Conservation (phyloP, 1,140 invertebrate species). For the Proctacanthus coquilletti region DNA sequence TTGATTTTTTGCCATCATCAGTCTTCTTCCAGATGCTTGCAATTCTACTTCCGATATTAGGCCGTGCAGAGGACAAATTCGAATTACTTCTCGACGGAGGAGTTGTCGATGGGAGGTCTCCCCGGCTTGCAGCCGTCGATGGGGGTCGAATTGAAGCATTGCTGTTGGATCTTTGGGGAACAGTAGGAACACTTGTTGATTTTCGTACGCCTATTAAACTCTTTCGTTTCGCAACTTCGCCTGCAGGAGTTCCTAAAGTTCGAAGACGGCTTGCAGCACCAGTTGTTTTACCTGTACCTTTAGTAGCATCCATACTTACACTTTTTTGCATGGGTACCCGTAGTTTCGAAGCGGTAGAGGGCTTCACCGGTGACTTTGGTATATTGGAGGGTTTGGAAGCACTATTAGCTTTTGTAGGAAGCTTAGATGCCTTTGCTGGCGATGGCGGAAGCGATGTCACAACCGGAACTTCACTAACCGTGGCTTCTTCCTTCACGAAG, state of each 20-base stretch:
- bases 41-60: constrained; percentile 70
- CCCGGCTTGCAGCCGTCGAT: constrained; percentile 16
- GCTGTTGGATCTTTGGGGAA: constrained; percentile 36
- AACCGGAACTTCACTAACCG: constrained; percentile 28
- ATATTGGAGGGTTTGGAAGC: constrained; percentile 14
- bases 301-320: background rate
- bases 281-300: background rate
- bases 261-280: background rate
- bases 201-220: constrained; percentile 9
- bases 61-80: constrained; percentile 29
- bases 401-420: constrained; percentile 18
- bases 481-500: constrained; percentile 67
- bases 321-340: constrained; percentile 4
- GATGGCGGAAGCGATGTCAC: constrained; percentile 29
- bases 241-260: background rate
- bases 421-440: constrained; percentile 27
- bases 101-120: constrained; percentile 38
- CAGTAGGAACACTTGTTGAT: constrained; percentile 25
- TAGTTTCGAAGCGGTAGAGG: background rate
- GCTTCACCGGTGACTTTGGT: background rate
- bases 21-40: constrained; percentile 77
- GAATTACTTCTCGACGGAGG: constrained; percentile 40
- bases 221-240: constrained; percentile 7
- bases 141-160: constrained; percentile 25
- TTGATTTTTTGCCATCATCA: constrained; percentile 39